Percentiles rank a stretch among this genome's conserved stretches.
Conservation (phyloP, 2,888 invertebrate species). For the Cantharis rufa region DNA sequence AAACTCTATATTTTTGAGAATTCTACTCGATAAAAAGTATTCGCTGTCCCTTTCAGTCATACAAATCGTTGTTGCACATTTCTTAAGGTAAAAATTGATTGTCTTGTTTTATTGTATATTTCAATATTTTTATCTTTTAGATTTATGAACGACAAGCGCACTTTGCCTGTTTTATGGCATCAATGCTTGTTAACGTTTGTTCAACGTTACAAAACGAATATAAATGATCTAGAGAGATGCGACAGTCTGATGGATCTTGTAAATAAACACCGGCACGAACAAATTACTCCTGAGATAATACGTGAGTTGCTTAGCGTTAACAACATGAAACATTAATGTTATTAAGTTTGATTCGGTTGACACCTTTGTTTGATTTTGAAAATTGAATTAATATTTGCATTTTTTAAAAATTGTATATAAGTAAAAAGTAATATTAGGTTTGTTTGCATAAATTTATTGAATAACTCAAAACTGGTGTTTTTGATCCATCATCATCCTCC, state of each 20-base stretch:
- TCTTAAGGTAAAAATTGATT: conserved; percentile 71
- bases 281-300: conserved; percentile 82
- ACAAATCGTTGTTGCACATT: conserved; percentile 93
- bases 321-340: neutral
- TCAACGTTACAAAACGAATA: conserved; percentile 93
- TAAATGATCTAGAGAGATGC: conserved; percentile 85
- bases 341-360: neutral
- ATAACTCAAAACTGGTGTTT: neutral
- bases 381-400: neutral
- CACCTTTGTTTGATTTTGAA: neutral
- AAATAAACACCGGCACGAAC: conserved; percentile 70
- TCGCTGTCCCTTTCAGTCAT: conserved; percentile 94
- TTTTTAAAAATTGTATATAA: neutral
- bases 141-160: conserved; percentile 80
- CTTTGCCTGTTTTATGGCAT: conserved; percentile 96
- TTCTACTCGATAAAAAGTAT: conserved; percentile 96
- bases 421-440: neutral
- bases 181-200: conserved; percentile 92
- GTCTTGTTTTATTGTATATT: neutral
- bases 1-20: conserved; percentile 91
- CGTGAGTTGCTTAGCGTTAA: conserved; percentile 66
- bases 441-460: neutral
- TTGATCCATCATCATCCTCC: neutral
- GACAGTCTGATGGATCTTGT: conserved; percentile 82
- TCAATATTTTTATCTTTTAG: conserved; percentile 56